Conservation (phyloP, 1,140 invertebrate species). For the Sitodiplosis mosellana region DNA sequence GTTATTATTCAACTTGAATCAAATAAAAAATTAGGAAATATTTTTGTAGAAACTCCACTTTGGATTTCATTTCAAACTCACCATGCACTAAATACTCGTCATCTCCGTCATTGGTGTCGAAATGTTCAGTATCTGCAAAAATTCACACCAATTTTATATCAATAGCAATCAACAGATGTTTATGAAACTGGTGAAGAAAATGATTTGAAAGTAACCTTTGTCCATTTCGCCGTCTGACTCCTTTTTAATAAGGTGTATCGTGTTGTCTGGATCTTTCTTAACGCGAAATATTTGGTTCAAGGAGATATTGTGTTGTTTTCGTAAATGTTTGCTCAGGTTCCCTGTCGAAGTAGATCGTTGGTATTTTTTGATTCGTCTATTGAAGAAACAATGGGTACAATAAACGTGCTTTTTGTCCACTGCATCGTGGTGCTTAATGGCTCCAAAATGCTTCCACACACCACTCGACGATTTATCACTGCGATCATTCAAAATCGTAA, state of each 20-base stretch:
- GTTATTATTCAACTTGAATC: neutral
- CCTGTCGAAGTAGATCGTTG: neutral
- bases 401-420: neutral
- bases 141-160: neutral
- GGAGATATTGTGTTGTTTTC: neutral
- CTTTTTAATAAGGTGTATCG: neutral
- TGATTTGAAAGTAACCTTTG: neutral
- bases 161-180: neutral
- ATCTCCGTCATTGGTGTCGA: neutral
- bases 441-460: slow-evolving; percentile 1
- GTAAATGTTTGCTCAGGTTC: neutral
- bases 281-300: neutral
- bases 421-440: neutral
- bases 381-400: neutral
- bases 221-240: neutral
- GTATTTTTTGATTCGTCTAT: neutral
- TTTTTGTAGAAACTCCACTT: neutral
- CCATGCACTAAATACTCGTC: neutral
- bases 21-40: neutral
- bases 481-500: neutral
- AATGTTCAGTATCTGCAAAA: neutral
- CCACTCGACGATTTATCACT: neutral
- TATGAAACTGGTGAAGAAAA: neutral
- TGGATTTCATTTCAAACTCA: neutral
- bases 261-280: neutral